Evolutionary conservation across 2,113 vertebrate genomes (phyloP).

Genomic region (Nycticryphes semicollaris): DNA sequence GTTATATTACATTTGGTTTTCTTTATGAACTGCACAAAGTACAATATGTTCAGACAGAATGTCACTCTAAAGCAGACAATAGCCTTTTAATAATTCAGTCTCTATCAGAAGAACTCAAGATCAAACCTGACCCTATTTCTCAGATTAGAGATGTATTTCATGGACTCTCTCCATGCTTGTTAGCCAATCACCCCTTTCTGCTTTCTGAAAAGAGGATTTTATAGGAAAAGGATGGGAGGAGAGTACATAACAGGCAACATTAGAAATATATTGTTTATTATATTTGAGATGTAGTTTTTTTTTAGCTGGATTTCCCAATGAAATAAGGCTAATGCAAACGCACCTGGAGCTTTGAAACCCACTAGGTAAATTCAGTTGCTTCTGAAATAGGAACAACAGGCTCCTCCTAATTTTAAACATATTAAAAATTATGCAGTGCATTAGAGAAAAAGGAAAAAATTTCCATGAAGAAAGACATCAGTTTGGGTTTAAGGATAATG

Average conservation of each 20-base stretch:
- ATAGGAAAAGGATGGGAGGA: background rate
- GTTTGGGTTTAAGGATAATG: background rate
- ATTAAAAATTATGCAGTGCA: background rate
- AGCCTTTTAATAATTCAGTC: slow-evolving; percentile 53
- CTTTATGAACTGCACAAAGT: background rate
- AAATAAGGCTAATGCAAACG: background rate
- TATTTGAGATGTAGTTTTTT: background rate
- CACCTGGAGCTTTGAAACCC: background rate
- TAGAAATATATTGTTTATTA: background rate
- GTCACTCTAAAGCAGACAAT: slow-evolving; percentile 56
- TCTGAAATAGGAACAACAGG: background rate
- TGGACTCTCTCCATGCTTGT: background rate
- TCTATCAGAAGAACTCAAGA: slow-evolving; percentile 44
- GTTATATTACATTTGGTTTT: background rate
- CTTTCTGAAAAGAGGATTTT: background rate
- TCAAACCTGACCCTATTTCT: slow-evolving; percentile 43
- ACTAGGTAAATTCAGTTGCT: background rate
- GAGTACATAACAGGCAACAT: background rate
- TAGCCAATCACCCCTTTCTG: background rate
- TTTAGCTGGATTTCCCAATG: background rate
- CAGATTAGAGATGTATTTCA: background rate
- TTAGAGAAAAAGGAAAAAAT: background rate
- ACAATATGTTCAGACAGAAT: slow-evolving; percentile 62
- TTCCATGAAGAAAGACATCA: background rate
- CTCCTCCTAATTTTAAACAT: background rate